Percentiles rank a stretch among this genome's conserved stretches.
phyloP scores from a whole-genome alignment of 2,888 invertebrate species.

The Nephrotoma guestfalica region DNA sequence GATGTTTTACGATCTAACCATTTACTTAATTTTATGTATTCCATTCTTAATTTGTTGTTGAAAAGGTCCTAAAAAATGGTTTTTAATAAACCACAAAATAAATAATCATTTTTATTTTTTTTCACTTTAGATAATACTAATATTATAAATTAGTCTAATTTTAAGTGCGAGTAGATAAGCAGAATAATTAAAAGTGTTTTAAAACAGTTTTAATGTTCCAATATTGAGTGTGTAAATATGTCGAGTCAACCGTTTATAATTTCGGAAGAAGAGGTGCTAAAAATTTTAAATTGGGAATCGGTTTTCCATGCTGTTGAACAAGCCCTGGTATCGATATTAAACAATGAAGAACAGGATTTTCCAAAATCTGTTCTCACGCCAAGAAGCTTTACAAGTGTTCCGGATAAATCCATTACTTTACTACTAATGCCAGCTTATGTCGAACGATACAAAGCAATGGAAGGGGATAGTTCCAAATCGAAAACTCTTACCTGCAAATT shows the following conservation, averaged over 20 bases:
- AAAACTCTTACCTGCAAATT: slow-evolving; percentile 35
- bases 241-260: not conserved
- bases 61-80: not conserved
- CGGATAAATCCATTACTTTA: slow-evolving; percentile 16
- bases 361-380: slow-evolving; percentile 24
- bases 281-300: slow-evolving; percentile 27
- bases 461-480: slow-evolving; percentile 8
- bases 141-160: not conserved
- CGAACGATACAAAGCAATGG: slow-evolving; percentile 19
- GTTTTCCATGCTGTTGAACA: slow-evolving; percentile 29
- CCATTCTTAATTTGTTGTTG: too few species aligned
- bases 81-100: not conserved
- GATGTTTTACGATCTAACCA: too few species aligned
- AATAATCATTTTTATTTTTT: not conserved
- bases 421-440: slow-evolving; percentile 36
- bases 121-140: not conserved
- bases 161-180: not conserved
- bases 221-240: not conserved
- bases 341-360: not conserved
- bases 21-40: too few species aligned
- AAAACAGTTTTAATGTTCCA: not conserved
- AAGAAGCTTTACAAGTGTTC: slow-evolving; percentile 20
- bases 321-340: slow-evolving; percentile 25
- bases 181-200: not conserved
- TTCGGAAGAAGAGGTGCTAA: not conserved